These are phyloP conservation scores for Pantherophis guttatus DNA, from an alignment of 2,113 vertebrate species.

Conservation along the genomic window DNA sequence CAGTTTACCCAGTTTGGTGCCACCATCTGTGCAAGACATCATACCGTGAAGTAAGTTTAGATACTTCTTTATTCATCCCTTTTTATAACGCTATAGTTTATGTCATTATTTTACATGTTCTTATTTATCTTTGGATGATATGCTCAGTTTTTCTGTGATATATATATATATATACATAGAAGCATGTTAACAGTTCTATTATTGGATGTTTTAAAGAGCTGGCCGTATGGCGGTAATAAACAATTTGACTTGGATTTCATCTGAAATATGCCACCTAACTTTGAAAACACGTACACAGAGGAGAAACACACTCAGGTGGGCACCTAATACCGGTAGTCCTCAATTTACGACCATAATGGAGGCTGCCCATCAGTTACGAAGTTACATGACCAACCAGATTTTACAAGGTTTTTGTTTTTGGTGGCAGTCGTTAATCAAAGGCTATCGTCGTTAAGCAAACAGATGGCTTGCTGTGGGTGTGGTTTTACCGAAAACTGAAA, in stretches of 20 bases:
- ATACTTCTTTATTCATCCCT: background rate
- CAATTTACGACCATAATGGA: background rate
- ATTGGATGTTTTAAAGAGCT: background rate
- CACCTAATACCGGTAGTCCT: background rate
- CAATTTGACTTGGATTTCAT: background rate
- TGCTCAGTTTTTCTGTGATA: background rate
- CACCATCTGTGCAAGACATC: background rate
- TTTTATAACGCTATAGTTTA: background rate
- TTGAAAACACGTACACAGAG: background rate
- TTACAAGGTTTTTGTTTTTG: background rate
- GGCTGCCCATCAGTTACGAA: background rate
- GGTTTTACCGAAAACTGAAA: background rate
- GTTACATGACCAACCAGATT: background rate
- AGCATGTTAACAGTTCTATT: background rate
- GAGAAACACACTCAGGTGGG: background rate
- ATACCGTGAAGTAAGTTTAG: background rate
- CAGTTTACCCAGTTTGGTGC: no score
- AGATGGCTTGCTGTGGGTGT: background rate
- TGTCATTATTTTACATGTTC: background rate
- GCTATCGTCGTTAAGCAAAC: background rate
- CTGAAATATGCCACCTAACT: background rate
- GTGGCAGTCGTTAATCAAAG: background rate
- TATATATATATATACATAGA: background rate
- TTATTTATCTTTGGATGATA: background rate
- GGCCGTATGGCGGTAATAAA: background rate